Conservation (phyloP, 2,888 invertebrate genomes). For the Zaprionus obscuricornis region DNA sequence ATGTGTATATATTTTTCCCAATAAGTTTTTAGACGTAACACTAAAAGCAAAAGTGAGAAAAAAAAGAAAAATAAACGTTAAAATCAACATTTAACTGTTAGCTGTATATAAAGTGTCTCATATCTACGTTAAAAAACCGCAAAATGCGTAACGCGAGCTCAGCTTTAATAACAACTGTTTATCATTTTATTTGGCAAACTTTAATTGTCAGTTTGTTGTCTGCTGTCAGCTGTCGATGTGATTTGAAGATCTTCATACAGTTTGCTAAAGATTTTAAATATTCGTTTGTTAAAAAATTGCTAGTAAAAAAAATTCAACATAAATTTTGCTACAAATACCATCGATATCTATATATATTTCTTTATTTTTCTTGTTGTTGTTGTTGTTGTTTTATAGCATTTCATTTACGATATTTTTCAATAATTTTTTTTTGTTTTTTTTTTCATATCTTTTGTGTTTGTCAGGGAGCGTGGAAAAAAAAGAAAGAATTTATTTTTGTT, state of each 20-base stretch:
- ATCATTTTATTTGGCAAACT: conserved; percentile 14
- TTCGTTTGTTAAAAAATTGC: not conserved
- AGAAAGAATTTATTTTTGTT: conserved; percentile 32
- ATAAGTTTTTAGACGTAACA: conserved; percentile 9
- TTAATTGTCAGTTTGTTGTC: conserved; percentile 27
- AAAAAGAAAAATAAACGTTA: not conserved
- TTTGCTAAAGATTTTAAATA: not conserved
- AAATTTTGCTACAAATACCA: not conserved
- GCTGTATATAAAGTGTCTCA: not conserved
- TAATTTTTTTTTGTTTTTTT: not conserved
- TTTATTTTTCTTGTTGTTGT: not conserved
- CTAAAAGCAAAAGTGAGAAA: conserved; percentile 31
- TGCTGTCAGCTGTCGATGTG: no score
- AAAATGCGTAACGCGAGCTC: no score
- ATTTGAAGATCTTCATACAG: no score
- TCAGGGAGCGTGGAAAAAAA: not conserved
- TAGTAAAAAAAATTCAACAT: not conserved
- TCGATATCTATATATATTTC: no score
- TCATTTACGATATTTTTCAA: not conserved
- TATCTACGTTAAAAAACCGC: no score
- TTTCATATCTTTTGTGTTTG: not conserved
- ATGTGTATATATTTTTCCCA: conserved; percentile 8
- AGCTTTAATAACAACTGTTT: conserved; percentile 36
- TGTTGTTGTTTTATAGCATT: not conserved
- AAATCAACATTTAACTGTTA: conserved; percentile 17